Evolutionary conservation across 1,140 invertebrate species (phyloP), one percentile per base, ranked within the genome.

Genomic region (Teleogryllus occipitalis): DNA sequence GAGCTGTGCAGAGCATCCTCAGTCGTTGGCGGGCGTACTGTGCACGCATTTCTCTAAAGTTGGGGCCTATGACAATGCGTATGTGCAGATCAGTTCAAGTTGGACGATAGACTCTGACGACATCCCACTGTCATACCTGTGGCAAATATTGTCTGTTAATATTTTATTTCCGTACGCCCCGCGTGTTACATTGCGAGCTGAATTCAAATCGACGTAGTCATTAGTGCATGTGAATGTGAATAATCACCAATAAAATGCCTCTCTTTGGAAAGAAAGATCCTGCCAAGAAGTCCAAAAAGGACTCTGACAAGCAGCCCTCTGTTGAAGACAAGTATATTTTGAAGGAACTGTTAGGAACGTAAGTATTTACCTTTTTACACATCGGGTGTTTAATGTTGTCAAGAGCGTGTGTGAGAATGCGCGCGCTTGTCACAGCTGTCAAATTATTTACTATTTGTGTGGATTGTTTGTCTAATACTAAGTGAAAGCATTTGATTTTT

Each of bases 281-380:
- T 39, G 92, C 92, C 76, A 94, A 94, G 85, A 95, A 95, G 87
- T 88, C 91, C 79, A 94, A 93, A 88, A 94, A 95, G 87, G 93
- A 95, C 82, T 84, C 88, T 8, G 93, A 94, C 81, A 94, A 93
- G 84, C 90, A 90, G 82, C 90, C 93, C 80, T 92, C 92, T 78
- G 91, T 97, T 82, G 95, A 96, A 84, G 95, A 97, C 83, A 97
- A 96, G 87, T 97, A 96, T 86, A 88, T 91, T 83, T 89, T 97
- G 78, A 97, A 96, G 88, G 95, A 96, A 86, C 87, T 96, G 78
- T 89, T 97, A 76, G 96, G 95, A 84, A 97, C 95, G 91, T 94
- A 88, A 92, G 93, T 93, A 82, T 39, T 76, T 74, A 73, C 72
- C 72, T 73, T 73, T 73, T 18, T 21, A 73, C 21, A 73, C 72